A percentile compares a stretch with the other conserved stretches of the same genome.
These are phyloP conservation scores for Bombus cullumanus DNA, from an alignment of 1,140 invertebrate species.

Conservation along the genomic window DNA sequence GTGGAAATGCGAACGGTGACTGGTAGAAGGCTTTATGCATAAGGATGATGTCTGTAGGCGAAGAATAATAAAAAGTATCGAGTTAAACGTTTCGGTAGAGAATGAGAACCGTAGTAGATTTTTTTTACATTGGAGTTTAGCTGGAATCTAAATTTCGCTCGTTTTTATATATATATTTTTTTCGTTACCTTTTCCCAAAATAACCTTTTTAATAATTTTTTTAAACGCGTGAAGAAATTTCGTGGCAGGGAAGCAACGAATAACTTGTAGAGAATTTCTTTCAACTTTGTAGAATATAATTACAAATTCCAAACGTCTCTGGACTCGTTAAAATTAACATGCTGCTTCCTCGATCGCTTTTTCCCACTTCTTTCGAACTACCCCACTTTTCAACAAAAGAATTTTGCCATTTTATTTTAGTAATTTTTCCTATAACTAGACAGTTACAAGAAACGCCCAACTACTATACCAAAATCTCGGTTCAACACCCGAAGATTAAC, in stretches of 20 bases:
- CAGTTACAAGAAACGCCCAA: neutral
- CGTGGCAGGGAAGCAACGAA: constrained; percentile 1
- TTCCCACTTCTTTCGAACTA: neutral
- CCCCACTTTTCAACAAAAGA: neutral
- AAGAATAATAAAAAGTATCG: constrained; percentile 60
- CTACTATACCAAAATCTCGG: neutral
- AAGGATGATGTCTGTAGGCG: constrained; percentile 37
- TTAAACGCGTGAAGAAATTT: neutral
- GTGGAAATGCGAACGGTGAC: constrained; percentile 17
- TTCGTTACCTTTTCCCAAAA: neutral
- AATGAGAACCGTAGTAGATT: no score
- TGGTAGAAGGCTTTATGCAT: constrained; percentile 33
- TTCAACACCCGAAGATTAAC: neutral
- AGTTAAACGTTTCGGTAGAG: constrained; percentile 26
- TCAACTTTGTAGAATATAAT: constrained; percentile 46
- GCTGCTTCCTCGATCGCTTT: neutral
- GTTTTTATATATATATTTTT: neutral
- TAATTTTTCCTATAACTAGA: neutral
- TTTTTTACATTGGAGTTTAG: constrained; percentile 12
- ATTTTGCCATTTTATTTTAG: neutral
- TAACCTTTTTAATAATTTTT: neutral
- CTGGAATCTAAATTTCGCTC: constrained; percentile 21
- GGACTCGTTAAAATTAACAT: constrained; percentile 49
- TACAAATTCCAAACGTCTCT: constrained; percentile 50
- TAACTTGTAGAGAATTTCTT: constrained; percentile 38